Base-by-base conservation (phyloP, 2,113 vertebrate genomes). In the Oncorhynchus gorbuscha region DNA sequence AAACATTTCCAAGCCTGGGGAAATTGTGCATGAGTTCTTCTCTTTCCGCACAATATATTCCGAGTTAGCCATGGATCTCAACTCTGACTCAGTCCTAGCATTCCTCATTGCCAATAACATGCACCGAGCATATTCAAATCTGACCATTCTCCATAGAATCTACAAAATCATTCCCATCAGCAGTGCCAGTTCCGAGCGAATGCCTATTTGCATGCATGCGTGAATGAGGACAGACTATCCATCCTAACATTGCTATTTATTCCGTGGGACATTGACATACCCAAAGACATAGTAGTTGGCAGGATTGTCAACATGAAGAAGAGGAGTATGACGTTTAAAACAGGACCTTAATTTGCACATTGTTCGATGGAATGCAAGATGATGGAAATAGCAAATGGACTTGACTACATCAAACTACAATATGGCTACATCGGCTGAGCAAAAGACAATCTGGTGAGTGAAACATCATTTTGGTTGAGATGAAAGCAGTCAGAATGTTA, bases 131-230 rank as follows among this genome's bases (percentile, higher is more conserved):
- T 71, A 49, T 45, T 35, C 69, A 49, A 20, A 71, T 9, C 35
- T 71, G 3, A 51, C n/a, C 39, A 1, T 71, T n/a, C 69, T 71
- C 18, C 45, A 51, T 22, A 71, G 69, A 24, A 71, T 48, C 48
- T 71, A 71, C 20, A 71, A 71, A 71, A 24, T 16, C 18, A 48
- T 71, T 13, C 69, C 35, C 35, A 71, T 71, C 45, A 71, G 69
- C 69, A 71, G 69, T 51, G 49, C 49, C 49, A 51, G 49, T 49
- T 39, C 69, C 1, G 9, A 69, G 22, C 30, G 16, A 71, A 71
- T 5, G 26, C 2, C 18, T 22, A 49, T 49, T 71, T 71, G n/a
- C 69, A 9, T n/a, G 22, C 45, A 49, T 51, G 69, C 35, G 12
- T 69, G 68, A 9, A 39, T 12, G 18, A 69, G 20, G 30, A 20